phyloP scores from a whole-genome alignment of 2,888 invertebrate genomes.

The Drosophila kanekoi region DNA sequence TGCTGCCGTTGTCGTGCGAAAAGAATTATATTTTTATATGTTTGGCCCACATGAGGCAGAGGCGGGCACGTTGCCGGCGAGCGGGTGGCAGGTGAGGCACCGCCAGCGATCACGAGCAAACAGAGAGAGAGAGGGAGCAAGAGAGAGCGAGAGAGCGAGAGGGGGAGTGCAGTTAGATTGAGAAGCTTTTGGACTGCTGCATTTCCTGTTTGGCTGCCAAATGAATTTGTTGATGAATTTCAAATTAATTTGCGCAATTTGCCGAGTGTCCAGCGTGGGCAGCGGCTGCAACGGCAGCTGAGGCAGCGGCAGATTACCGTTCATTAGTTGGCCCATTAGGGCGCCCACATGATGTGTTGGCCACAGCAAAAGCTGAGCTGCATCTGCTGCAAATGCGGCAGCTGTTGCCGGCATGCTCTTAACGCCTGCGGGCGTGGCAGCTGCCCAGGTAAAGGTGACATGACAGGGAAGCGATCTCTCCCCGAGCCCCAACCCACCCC shows the following conservation, averaged over 20 bases:
- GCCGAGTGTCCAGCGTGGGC: constrained; percentile 45
- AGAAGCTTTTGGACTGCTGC: constrained; percentile 39
- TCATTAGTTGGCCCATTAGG: constrained; percentile 68
- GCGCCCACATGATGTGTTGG: constrained; percentile 61
- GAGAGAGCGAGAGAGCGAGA: neutral
- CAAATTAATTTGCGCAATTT: constrained; percentile 72
- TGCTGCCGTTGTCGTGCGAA: constrained; percentile 60
- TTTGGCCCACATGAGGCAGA: constrained; percentile 59
- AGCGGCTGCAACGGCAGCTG: neutral
- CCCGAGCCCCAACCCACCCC: neutral
- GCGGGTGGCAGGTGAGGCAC: constrained; percentile 28
- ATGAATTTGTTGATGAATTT: constrained; percentile 69
- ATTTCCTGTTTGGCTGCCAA: constrained; percentile 71
- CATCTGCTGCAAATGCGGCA: constrained; percentile 8
- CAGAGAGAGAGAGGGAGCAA: constrained; percentile 7
- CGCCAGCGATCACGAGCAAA: constrained; percentile 46
- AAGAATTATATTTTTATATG: constrained; percentile 58
- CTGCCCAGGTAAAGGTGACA: constrained; percentile 42
- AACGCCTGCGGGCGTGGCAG: constrained; percentile 10
- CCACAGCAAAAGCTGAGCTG: constrained; percentile 12
- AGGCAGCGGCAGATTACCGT: constrained; percentile 26
- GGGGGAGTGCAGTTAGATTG: neutral
- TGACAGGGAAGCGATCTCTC: neutral
- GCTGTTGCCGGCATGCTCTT: constrained; percentile 13
- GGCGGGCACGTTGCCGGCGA: neutral